Conservation (phyloP, 2,113 vertebrate genomes). For the Ameiurus melas region DNA sequence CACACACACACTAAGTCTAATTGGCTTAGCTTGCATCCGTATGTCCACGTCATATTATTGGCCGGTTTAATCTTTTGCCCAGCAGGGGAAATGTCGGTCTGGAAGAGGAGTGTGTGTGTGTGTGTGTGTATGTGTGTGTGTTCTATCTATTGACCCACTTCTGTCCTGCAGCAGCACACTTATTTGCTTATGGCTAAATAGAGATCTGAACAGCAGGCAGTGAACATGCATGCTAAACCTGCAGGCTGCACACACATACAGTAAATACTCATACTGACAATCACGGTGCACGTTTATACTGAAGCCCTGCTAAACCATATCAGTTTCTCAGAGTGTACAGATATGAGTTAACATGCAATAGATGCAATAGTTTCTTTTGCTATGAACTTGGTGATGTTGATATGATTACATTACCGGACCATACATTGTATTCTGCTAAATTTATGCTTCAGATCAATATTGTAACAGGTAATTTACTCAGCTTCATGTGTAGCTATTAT, state of each 20-base stretch:
- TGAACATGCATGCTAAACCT: not conserved
- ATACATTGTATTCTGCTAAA: not conserved
- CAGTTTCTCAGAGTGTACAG: not conserved
- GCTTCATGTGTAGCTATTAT: not conserved
- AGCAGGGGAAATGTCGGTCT: slow-evolving; percentile 33
- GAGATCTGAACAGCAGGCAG: not conserved
- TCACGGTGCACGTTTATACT: not conserved
- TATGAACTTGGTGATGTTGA: not conserved
- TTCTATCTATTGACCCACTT: slow-evolving; percentile 57
- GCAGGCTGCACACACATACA: not conserved
- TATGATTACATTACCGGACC: not conserved
- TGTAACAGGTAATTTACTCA: not conserved
- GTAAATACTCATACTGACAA: not conserved
- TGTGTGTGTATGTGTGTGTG: slow-evolving; percentile 9
- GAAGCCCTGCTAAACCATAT: not conserved
- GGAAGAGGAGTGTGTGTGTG: not conserved
- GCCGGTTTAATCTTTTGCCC: not conserved
- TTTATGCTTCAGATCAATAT: not conserved
- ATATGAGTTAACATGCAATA: not conserved
- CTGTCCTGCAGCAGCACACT: slow-evolving; percentile 3
- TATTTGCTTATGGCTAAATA: not conserved
- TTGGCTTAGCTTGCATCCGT: slow-evolving; percentile 13
- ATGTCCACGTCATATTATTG: slow-evolving; percentile 30
- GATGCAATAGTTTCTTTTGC: not conserved
- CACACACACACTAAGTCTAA: not conserved